Evolutionary conservation across 2,888 invertebrate genomes (phyloP), one percentile per base, ranked within the genome.

Genomic region (Xanthorhoe designata): DNA sequence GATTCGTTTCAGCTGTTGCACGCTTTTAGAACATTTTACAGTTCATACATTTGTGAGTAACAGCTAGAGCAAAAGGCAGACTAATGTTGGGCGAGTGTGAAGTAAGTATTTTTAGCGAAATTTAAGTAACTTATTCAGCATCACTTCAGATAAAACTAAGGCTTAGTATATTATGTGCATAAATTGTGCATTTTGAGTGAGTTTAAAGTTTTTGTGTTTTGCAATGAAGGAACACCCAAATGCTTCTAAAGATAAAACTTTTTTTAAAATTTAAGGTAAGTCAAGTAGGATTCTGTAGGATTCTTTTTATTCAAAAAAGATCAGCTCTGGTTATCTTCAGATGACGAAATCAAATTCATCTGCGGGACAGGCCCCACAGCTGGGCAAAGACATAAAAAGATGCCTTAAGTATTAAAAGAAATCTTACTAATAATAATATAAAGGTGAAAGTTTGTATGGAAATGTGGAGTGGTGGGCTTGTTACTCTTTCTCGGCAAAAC

Each of bases 1-100:
- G 84, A 88, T 88, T 87, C 87, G 85, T 86, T 86, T 86, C 87
- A 85, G 86, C 84, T 85, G 84, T 80, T 83, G 81, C 83, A 75
- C 75, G 76, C 78, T 81, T 76, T 75, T 69, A 73, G 74, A 77
- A 82, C 81, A 79, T 81, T 88, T 84, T 83, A 83, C 79, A 86
- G 81, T 81, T 45, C 45, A 56, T 56, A 79, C 82, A 83, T 84
- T 88, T 81, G 78, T 83, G 19, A 55, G 42, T 42, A 55, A 55
- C 45, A 45, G 32, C 32, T 32, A 32, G 47, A 47, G 47, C 47
- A 17, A 47, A n/a, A 47, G 47, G 17, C 47, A 4, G 42, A 5
- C 42, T 42, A 42, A 42, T 47, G 47, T 15, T 6, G 17, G 47
- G 15, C 8, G 47, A 47, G 47, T 17, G 47, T 47, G 15, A 13